Conservation (phyloP, 2,797 vertebrate species). For the Danio jaintianensis region DNA sequence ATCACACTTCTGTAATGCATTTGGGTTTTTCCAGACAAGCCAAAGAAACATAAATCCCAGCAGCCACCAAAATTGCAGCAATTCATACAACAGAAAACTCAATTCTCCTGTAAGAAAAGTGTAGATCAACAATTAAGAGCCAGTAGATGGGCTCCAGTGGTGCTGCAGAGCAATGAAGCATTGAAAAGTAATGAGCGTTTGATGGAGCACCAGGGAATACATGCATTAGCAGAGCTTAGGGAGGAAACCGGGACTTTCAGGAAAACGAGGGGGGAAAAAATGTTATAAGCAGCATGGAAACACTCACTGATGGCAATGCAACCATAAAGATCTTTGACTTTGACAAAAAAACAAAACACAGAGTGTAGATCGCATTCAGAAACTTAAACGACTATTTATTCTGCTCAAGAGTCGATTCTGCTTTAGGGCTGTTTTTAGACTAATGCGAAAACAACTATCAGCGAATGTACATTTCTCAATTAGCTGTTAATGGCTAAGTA, state of each 20-base stretch:
- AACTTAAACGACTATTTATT: constrained; percentile 24
- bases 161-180: constrained; percentile 33
- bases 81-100: constrained; percentile 8
- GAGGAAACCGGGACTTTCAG: constrained; percentile 33
- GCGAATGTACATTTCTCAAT: constrained; percentile 27
- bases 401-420: constrained; percentile 21
- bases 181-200: constrained; percentile 44
- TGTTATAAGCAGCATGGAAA: constrained; percentile 36
- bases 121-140: constrained; percentile 41
- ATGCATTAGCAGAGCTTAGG: constrained; percentile 7
- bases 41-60: constrained; percentile 1
- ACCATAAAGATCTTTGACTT: constrained; percentile 24
- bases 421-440: constrained; percentile 19
- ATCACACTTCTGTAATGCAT: background rate
- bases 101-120: constrained; percentile 1
- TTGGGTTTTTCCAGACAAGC: background rate
- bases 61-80: background rate
- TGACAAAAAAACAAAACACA: background rate
- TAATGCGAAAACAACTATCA: constrained; percentile 25
- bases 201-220: constrained; percentile 43
- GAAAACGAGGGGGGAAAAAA: constrained; percentile 26
- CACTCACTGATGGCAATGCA: constrained; percentile 26
- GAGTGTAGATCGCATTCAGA: constrained; percentile 11
- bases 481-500: constrained; percentile 33
- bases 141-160: constrained; percentile 26